These are phyloP conservation scores for Periparus ater DNA, from an alignment of 2,797 vertebrate species.

Conservation along the genomic window DNA sequence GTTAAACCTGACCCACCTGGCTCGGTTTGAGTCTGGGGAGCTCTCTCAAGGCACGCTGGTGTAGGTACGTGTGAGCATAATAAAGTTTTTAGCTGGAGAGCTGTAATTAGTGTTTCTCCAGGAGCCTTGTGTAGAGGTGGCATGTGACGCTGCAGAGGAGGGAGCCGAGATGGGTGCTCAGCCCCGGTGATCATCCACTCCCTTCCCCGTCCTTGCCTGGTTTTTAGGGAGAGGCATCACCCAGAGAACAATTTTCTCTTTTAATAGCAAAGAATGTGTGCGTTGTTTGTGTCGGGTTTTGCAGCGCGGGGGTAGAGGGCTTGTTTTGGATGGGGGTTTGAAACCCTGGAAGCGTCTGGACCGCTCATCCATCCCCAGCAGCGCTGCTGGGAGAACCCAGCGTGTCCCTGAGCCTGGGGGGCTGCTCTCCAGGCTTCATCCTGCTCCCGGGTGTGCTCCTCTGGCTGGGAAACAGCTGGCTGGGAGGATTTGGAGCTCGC, in stretches of 20 bases:
- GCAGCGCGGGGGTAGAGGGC: neutral
- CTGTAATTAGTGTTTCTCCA: conserved; percentile 17
- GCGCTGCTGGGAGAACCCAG: neutral
- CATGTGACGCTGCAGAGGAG: neutral
- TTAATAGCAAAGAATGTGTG: neutral
- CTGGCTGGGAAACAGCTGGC: neutral
- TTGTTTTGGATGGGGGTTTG: neutral
- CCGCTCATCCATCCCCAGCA: no score
- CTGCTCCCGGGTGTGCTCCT: neutral
- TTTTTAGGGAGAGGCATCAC: neutral
- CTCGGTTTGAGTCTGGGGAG: neutral
- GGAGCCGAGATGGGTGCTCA: neutral
- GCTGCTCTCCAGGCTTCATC: neutral
- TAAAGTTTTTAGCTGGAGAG: conserved; percentile 4
- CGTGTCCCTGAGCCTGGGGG: fast-evolving
- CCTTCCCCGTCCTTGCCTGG: neutral
- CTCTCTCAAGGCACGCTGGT: neutral
- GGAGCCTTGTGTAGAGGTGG: neutral
- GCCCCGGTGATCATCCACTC: fast-evolving
- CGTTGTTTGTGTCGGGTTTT: neutral
- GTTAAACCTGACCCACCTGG: conserved; percentile 29
- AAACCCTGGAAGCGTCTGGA: neutral
- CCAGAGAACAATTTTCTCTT: neutral
- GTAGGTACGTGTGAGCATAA: neutral
- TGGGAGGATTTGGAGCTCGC: neutral